Evolutionary conservation across 2,888 invertebrate species (phyloP), one percentile per base, ranked within the genome.

Genomic region (Philonicus albiceps): DNA sequence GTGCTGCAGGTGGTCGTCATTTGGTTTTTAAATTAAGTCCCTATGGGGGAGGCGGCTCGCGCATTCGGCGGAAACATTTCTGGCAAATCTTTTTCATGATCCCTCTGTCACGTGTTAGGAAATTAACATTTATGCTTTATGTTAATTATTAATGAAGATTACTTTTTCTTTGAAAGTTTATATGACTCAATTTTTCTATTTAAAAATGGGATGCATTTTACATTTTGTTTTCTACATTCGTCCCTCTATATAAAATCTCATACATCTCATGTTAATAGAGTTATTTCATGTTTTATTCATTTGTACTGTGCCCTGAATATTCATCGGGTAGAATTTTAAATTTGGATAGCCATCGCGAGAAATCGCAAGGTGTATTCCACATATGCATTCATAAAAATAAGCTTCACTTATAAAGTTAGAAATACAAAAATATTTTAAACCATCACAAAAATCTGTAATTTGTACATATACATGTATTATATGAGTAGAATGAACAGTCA

Each of bases 241-340:
- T n/a, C n/a, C n/a, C n/a, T n/a, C n/a, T 74, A n/a, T 30, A 49
- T 37, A 7, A 37, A 37, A 37, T 37, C 8, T 37, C 37, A 37
- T 11, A 30, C 49, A 49, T 22, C 37, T 22, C 37, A 43, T 49
- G 49, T 49, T 49, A 31, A 78, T 43, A 30, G 43, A 78, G 78
- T 43, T 49, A 78, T 78, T 27, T 78, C 49, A 78, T 78, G 78
- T 78, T 78, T 78, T 78, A 78, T 78, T 78, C 30, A 78, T 31
- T 78, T 34, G 3, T 5, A 49, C 27, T 6, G 22, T 22, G 22
- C 13, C 13, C 40, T 78, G 78, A 78, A 78, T 78, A 78, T 78
- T 78, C 78, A 78, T 49, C 16, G 78, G 30, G n/a, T 16, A 30
- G 27, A 78, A 49, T 78, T 37, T n/a, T 53, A 49, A 78, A 53